Conservation (phyloP, 2,113 vertebrate species). For the Malaclemys terrapin region DNA sequence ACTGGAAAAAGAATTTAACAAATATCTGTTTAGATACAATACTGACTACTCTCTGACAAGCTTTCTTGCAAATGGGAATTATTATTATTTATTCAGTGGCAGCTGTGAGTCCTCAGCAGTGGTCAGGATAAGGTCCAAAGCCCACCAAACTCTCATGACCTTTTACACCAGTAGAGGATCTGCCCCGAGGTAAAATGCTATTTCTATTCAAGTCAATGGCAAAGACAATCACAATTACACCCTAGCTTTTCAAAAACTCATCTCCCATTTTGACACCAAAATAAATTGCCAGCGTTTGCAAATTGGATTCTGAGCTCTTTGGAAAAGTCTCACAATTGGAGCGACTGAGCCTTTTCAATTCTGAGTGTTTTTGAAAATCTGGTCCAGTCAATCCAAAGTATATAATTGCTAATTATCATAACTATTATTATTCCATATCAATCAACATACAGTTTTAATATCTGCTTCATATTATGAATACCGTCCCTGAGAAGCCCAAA, state of each 20-base stretch:
- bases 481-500: background rate
- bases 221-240: rapidly evolving
- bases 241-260: background rate
- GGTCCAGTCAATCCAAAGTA: background rate
- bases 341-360: background rate
- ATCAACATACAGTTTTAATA: background rate
- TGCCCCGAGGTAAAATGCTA: rapidly evolving
- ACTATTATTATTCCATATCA: background rate
- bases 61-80: conserved; percentile 10
- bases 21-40: background rate
- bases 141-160: background rate
- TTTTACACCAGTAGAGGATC: background rate
- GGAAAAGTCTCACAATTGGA: background rate
- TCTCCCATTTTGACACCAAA: background rate
- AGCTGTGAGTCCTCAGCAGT: background rate
- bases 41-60: conserved; percentile 5
- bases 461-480: background rate
- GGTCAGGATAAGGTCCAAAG: background rate
- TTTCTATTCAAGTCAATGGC: background rate
- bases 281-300: background rate
- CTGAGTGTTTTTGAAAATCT: background rate
- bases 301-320: background rate
- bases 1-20: background rate
- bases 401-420: rapidly evolving
- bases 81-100: background rate